A percentile compares a stretch with the other conserved stretches of the same genome.
Conservation (phyloP, 2,888 invertebrate species). For the Phasia obesa region DNA sequence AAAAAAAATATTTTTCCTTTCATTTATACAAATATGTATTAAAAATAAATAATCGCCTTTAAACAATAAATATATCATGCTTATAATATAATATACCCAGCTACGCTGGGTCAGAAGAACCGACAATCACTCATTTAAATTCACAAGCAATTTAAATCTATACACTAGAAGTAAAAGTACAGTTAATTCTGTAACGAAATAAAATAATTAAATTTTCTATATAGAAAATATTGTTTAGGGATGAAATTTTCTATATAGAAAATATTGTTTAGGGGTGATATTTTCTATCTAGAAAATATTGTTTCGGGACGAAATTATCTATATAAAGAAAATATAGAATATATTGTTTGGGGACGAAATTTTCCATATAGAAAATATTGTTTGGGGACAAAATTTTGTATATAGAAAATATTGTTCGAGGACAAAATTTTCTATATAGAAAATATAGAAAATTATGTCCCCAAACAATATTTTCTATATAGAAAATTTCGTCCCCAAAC, state of each 20-base stretch:
- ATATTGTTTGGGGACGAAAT: neutral
- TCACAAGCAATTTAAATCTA: no score
- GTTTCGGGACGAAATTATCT: no score
- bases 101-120: neutral
- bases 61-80: slow-evolving; percentile 29
- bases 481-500: neutral
- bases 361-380: neutral
- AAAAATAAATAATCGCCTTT: slow-evolving; percentile 63
- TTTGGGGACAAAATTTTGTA: neutral
- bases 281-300: no score
- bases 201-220: no score
- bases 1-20: neutral
- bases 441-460: neutral
- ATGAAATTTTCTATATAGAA: neutral
- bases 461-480: neutral
- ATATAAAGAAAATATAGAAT: no score
- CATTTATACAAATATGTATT: neutral
- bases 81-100: neutral
- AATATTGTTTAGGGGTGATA: neutral
- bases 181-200: no score
- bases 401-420: neutral
- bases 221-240: neutral
- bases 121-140: no score
- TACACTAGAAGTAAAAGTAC: neutral
- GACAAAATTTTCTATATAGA: neutral